Base-by-base conservation (phyloP, 1,140 invertebrate species). In the Philotrypesis tridentata region DNA sequence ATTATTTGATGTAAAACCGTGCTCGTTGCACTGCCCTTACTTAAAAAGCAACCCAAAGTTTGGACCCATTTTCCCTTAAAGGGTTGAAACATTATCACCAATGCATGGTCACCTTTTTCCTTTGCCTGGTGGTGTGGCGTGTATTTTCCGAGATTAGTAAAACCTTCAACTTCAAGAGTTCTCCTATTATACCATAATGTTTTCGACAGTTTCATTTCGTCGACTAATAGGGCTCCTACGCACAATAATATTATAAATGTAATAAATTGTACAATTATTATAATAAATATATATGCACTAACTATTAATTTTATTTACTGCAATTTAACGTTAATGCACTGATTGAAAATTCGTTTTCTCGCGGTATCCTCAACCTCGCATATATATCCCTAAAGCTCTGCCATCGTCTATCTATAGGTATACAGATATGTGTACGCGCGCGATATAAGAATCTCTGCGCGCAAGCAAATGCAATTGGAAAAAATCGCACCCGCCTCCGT, bases 41-140 rank as follows among this genome's bases (percentile, higher is more conserved):
- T 85, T n/a, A 88, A 65, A 82, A 88, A 87, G n/a, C 75, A 83
- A 17, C 77, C 84, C 21, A 87, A 65, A 8, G 82, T 68, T 68
- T 88, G 82, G 21, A 86, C 73, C 72, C 84, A 84, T 67, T 79
- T 75, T 25, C 83, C 83, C 71, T 73, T 71, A 40, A 87, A 87
- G n/a, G 83, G 85, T 43, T 87, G 87, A 70, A 75, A 82, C 80
- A 76, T 81, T 4, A 87, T 60, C 6, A 88, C 84, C 12, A 85
- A 55, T 23, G 79, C 87, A 82, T 86, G 86, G 40, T 87, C 84
- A 23, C 81, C 85, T 73, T 78, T 78, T 55, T 71, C 43, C n/a
- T 76, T 25, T 67, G 82, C 27, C 61, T 83, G 71, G 40, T 84
- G 74, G 4, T 79, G 5, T 27, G 83, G 83, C 12, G 85, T 67